A percentile compares a stretch with the other conserved stretches of the same genome.
These are phyloP conservation scores for Bombycilla garrulus DNA, from an alignment of 2,113 vertebrate species.

Conservation along the genomic window DNA sequence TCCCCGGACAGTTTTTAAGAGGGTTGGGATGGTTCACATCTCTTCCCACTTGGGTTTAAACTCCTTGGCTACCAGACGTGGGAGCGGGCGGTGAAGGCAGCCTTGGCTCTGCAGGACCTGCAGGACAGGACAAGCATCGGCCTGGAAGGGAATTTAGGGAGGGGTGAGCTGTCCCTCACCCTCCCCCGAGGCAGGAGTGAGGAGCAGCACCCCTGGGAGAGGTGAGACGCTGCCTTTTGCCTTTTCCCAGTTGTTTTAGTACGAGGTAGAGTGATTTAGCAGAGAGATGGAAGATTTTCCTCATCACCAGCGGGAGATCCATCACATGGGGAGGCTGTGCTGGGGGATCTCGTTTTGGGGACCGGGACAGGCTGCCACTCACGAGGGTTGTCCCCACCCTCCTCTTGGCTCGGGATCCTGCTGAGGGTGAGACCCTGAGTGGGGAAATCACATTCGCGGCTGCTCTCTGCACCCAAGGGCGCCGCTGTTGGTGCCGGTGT, in stretches of 20 bases:
- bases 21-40: neutral
- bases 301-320: neutral
- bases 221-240: neutral
- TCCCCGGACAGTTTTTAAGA: neutral
- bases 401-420: neutral
- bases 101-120: neutral
- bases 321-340: accelerated
- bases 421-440: neutral
- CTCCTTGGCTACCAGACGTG: neutral
- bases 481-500: neutral
- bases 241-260: accelerated
- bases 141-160: neutral
- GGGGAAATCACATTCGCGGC: neutral
- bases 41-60: neutral
- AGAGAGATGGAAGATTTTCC: neutral
- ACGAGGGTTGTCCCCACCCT: accelerated
- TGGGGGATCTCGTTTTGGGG: neutral
- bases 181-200: neutral
- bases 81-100: neutral
- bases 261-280: too few species aligned
- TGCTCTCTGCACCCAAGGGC: neutral
- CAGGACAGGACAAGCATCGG: neutral
- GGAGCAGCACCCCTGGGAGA: neutral
- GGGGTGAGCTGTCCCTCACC: neutral
- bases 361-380: neutral